A percentile compares a stretch with the other conserved stretches of the same genome.
Evolutionary conservation across 2,113 vertebrate species (phyloP).

Genomic region (Megaceryle torquata): DNA sequence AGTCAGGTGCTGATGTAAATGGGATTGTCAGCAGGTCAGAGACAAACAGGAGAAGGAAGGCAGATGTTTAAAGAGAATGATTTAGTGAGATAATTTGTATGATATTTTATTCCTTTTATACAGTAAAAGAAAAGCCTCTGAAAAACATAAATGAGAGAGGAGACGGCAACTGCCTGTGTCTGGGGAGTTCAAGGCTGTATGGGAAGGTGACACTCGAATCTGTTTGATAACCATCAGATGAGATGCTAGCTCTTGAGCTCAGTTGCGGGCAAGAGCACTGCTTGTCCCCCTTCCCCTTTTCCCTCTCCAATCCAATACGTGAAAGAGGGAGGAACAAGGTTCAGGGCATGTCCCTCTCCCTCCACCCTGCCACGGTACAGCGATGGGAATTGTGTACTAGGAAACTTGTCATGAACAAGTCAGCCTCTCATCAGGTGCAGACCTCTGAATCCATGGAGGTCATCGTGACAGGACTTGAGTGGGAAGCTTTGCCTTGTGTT

Average conservation of each 20-base stretch:
- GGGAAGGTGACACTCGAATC: background rate
- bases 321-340: background rate
- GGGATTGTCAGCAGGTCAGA: conserved; percentile 36
- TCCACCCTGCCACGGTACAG: background rate
- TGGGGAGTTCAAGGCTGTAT: background rate
- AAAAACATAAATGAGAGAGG: conserved; percentile 22
- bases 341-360: background rate
- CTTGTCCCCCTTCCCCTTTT: background rate
- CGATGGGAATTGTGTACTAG: background rate
- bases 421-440: background rate
- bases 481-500: background rate
- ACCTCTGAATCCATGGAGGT: background rate
- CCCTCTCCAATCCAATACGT: background rate
- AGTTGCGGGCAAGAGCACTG: background rate
- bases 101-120: conserved; percentile 43
- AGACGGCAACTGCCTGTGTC: background rate
- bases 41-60: conserved; percentile 49
- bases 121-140: conserved; percentile 13
- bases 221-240: background rate
- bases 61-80: conserved; percentile 44
- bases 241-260: background rate
- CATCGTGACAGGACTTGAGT: background rate
- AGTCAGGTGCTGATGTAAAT: conserved; percentile 51
- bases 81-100: conserved; percentile 55
- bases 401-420: background rate